Percentiles rank a stretch among this genome's conserved stretches.
Evolutionary conservation across 2,888 invertebrate genomes (phyloP).

Genomic region (Urechis unicinctus): DNA sequence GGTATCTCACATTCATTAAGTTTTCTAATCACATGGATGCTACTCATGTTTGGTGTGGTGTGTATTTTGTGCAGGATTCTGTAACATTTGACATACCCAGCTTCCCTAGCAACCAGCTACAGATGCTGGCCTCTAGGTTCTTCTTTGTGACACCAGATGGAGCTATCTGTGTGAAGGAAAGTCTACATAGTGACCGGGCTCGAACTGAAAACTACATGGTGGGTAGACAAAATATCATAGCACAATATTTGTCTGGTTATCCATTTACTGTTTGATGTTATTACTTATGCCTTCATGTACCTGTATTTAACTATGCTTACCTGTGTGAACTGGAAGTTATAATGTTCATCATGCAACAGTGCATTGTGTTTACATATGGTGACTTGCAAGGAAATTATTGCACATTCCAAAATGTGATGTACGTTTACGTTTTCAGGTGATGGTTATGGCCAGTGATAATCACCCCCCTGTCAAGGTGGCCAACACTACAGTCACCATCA

Average conservation of each 20-base stretch:
- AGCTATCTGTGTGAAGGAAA: conserved; percentile 12
- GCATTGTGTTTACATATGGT: no score
- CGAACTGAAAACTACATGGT: conserved; percentile 21
- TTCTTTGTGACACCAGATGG: conserved; percentile 22
- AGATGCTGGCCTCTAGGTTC: conserved; percentile 9
- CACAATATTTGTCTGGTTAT: not conserved
- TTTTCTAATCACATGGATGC: not conserved
- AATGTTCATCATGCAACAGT: no score
- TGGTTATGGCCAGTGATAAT: conserved; percentile 16
- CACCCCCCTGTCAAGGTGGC: conserved; percentile 14
- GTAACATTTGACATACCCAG: conserved; percentile 9
- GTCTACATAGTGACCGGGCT: conserved; percentile 10
- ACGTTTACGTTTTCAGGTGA: conserved; percentile 10
- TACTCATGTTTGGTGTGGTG: not conserved
- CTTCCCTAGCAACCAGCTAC: not conserved
- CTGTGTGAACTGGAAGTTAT: not conserved
- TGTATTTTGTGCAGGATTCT: conserved; percentile 6
- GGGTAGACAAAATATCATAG: conserved; percentile 4
- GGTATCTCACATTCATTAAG: not conserved
- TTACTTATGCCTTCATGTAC: no score
- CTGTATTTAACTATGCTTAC: not conserved
- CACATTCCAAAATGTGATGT: no score
- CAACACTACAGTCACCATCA: conserved; percentile 23
- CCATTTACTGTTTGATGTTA: no score
- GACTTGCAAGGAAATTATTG: no score